phyloP scores from a whole-genome alignment of 92 coral and sea anemone species.

The Anthopleura xanthogrammica region DNA sequence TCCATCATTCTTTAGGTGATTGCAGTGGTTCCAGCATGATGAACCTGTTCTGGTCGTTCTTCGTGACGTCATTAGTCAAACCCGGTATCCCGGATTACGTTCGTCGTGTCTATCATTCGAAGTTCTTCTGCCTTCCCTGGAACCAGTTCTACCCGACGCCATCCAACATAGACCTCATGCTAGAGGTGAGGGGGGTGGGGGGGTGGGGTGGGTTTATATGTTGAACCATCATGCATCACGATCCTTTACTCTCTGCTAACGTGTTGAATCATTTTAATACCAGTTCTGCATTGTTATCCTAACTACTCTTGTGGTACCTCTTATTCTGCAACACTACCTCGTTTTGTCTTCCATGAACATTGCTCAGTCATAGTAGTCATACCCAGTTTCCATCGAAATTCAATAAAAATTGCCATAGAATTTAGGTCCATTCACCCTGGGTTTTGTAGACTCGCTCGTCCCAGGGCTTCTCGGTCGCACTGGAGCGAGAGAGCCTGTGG shows the following conservation, averaged over 20 bases:
- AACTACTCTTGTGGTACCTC: neutral
- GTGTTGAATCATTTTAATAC: neutral
- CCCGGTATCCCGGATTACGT: constrained; percentile 74
- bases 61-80: constrained; percentile 64
- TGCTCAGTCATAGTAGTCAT: too few species aligned
- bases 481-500: too few species aligned
- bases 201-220: neutral
- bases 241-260: neutral
- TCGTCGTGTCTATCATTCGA: constrained; percentile 87
- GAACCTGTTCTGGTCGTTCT: constrained; percentile 91
- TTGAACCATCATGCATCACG: neutral
- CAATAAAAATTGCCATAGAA: too few species aligned
- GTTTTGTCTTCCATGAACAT: too few species aligned
- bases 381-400: too few species aligned
- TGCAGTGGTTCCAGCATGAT: constrained; percentile 72
- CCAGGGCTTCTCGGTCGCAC: too few species aligned
- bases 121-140: constrained; percentile 87
- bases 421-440: too few species aligned
- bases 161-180: constrained; percentile 80
- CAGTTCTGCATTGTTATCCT: neutral
- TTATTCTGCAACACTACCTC: neutral
- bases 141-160: constrained; percentile 76
- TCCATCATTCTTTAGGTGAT: constrained; percentile 39
- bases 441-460: too few species aligned
- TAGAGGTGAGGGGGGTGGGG: constrained; percentile 41